Conservation (phyloP, 2,888 invertebrate genomes). For the Caenorhabditis drosophilae region DNA sequence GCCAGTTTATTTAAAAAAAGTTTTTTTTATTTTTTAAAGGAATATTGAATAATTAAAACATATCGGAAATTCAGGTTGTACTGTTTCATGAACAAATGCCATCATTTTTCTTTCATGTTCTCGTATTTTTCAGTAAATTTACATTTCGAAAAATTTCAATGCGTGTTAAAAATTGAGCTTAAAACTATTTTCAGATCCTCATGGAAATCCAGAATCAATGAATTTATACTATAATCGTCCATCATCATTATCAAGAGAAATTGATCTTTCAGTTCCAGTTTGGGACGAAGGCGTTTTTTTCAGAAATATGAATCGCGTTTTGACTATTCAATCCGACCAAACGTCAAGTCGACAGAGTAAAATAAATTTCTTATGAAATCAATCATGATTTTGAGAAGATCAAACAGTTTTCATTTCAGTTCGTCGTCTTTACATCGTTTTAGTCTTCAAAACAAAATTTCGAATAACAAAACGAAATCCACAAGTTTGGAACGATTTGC, state of each 20-base stretch:
- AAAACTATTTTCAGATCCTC: slow-evolving; percentile 45
- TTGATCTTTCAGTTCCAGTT: slow-evolving; percentile 50
- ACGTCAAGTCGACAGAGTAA: slow-evolving; percentile 49
- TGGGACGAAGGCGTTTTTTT: slow-evolving; percentile 63
- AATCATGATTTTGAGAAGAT: background rate
- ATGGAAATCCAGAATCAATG: slow-evolving; percentile 61
- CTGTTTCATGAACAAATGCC: slow-evolving; percentile 55
- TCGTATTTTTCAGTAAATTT: slow-evolving; percentile 53
- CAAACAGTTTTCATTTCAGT: slow-evolving; percentile 32
- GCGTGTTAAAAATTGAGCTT: background rate
- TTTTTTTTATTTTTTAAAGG: slow-evolving; percentile 1
- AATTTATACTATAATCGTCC: slow-evolving; percentile 59
- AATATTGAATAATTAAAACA: background rate
- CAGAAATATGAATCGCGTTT: slow-evolving; percentile 56
- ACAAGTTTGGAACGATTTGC: slow-evolving; percentile 51
- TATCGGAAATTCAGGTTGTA: slow-evolving; percentile 20
- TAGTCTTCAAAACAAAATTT: slow-evolving; percentile 56
- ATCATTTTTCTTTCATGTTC: slow-evolving; percentile 51
- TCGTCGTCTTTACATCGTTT: slow-evolving; percentile 54
- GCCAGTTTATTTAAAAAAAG: slow-evolving; percentile 54
- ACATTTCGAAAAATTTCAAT: no score
- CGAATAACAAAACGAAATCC: slow-evolving; percentile 52
- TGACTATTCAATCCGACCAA: slow-evolving; percentile 59
- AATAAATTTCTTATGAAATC: slow-evolving; percentile 3
- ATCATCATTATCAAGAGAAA: slow-evolving; percentile 51